Conservation (phyloP, 2,888 invertebrate genomes). For the Epirrita christyi region DNA sequence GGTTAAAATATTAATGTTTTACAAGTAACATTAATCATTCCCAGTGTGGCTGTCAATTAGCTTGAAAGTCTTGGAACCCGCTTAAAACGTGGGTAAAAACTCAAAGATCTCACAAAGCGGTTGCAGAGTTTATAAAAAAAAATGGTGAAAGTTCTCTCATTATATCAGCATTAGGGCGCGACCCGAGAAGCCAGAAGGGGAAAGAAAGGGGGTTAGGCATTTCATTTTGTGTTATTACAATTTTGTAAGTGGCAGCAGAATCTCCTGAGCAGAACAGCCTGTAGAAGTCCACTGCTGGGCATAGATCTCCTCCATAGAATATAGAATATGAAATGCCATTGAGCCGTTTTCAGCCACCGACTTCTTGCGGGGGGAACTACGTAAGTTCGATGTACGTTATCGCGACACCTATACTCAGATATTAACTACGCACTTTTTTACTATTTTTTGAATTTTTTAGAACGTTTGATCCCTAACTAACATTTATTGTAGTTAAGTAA, state of each 20-base stretch:
- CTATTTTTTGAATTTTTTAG: no score
- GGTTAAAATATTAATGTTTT: constrained; percentile 23
- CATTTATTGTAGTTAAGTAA: no score
- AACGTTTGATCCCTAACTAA: no score
- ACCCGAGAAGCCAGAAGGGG: constrained; percentile 35
- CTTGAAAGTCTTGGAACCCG: constrained; percentile 14
- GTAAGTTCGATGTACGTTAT: no score
- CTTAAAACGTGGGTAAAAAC: constrained; percentile 47
- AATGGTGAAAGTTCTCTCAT: constrained; percentile 77
- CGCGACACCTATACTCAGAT: no score
- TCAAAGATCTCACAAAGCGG: constrained; percentile 43
- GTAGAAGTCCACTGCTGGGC: no score
- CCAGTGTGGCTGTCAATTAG: constrained; percentile 28
- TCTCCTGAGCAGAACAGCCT: no score
- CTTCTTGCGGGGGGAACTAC: no score
- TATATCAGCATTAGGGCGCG: constrained; percentile 71
- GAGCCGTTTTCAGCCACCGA: no score
- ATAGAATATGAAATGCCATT: no score
- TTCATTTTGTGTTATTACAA: constrained; percentile 23
- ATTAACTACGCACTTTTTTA: no score
- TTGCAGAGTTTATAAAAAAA: constrained; percentile 63
- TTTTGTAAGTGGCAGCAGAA: not conserved
- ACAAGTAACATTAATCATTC: constrained; percentile 25
- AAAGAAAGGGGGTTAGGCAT: constrained; percentile 3
- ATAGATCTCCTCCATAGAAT: no score